Evolutionary conservation across 2,113 vertebrate genomes (phyloP).

Genomic region (Trichomycterus rosablanca): DNA sequence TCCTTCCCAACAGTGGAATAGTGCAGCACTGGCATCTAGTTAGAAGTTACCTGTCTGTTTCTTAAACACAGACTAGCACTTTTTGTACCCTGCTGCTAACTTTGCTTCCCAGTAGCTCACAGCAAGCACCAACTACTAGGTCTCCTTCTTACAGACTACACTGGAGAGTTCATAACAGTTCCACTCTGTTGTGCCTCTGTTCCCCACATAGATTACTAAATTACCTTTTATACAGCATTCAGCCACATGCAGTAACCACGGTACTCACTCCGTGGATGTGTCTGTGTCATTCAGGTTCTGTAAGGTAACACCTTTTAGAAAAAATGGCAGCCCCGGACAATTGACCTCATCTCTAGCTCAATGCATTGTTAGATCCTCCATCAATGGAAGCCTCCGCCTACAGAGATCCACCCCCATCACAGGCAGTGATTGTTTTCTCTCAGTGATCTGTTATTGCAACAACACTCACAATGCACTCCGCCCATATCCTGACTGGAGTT

Average conservation of each 20-base stretch:
- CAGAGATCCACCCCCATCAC: background rate
- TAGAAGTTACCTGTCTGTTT: too few species aligned
- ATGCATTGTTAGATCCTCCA: background rate
- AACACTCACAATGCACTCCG: conserved; percentile 25
- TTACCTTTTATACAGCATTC: too few species aligned
- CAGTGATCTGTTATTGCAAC: conserved; percentile 32
- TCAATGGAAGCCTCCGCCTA: conserved; percentile 7
- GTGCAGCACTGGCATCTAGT: too few species aligned
- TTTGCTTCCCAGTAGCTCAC: too few species aligned
- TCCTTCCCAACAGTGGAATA: too few species aligned
- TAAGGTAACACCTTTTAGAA: conserved; percentile 22
- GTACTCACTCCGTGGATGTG: background rate
- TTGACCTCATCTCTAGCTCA: conserved; percentile 10
- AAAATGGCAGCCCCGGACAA: conserved; percentile 4
- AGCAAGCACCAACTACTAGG: too few species aligned
- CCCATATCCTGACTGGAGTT: conserved; percentile 37
- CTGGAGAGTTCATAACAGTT: too few species aligned
- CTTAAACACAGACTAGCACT: too few species aligned
- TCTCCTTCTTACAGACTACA: too few species aligned
- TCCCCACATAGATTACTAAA: background rate
- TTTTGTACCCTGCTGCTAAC: too few species aligned
- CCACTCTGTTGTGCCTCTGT: conserved; percentile 7
- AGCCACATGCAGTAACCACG: conserved; percentile 10
- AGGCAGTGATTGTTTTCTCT: conserved; percentile 27
- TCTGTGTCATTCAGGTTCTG: conserved; percentile 1